phyloP scores from a whole-genome alignment of 1,140 invertebrate genomes.

The Maniola jurtina region DNA sequence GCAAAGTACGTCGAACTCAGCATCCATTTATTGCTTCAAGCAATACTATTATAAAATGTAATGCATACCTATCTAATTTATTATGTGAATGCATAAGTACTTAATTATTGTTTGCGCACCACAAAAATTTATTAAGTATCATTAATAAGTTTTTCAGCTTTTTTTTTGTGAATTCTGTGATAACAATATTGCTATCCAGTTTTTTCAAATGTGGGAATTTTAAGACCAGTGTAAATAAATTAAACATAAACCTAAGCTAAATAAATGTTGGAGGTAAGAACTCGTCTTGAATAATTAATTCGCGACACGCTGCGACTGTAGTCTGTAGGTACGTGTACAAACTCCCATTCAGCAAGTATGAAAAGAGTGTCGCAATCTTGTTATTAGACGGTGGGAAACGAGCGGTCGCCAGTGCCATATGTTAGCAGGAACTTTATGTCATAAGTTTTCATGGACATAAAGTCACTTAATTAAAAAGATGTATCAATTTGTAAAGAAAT shows the following conservation, averaged over 20 bases:
- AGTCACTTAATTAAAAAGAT: constrained; percentile 61
- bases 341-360: constrained; percentile 20
- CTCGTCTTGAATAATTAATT: constrained; percentile 23
- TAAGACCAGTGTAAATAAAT: neutral
- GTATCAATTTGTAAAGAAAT: constrained; percentile 67
- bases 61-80: too few species aligned
- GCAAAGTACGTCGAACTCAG: too few species aligned
- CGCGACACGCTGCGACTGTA: constrained; percentile 12
- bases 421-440: constrained; percentile 20
- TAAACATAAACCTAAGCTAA: constrained; percentile 8
- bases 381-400: constrained; percentile 21
- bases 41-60: too few species aligned
- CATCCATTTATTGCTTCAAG: too few species aligned
- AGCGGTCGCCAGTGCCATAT: constrained; percentile 19
- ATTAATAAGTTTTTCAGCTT: neutral
- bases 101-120: too few species aligned
- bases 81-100: too few species aligned
- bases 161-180: neutral
- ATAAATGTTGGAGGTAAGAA: constrained; percentile 12
- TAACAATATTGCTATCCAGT: neutral
- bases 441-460: constrained; percentile 29
- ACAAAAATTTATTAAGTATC: too few species aligned
- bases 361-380: constrained; percentile 23
- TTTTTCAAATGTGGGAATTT: neutral
- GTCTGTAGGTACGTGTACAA: constrained; percentile 1